These are phyloP conservation scores for Diplodus sargus DNA, from an alignment of 2,797 vertebrate species.

Conservation along the genomic window DNA sequence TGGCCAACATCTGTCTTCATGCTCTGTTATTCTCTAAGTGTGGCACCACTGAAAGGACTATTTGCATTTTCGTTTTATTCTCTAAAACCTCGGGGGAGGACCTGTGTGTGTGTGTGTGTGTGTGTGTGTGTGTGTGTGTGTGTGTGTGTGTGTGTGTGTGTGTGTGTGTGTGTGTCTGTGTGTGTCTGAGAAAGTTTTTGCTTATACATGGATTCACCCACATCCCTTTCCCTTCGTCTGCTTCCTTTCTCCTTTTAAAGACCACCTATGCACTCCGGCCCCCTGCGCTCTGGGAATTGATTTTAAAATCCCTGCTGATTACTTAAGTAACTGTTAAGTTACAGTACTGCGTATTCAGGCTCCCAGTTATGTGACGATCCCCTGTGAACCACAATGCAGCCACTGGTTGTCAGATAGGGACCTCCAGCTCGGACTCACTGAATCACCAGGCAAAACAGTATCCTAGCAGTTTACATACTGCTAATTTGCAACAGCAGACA, in stretches of 20 bases:
- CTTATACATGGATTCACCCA: not conserved
- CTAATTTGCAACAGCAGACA: conserved; percentile 12
- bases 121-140: not conserved
- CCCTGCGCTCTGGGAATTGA: not conserved
- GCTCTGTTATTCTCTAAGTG: conserved; percentile 3
- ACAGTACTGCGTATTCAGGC: not conserved
- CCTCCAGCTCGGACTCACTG: not conserved
- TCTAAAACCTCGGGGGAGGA: conserved; percentile 5
- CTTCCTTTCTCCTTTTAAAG: conserved; percentile 1
- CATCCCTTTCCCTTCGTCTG: not conserved
- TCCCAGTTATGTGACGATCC: not conserved
- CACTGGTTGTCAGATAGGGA: not conserved
- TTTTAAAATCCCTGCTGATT: not conserved
- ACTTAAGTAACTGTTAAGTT: not conserved
- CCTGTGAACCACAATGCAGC: not conserved
- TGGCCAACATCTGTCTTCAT: conserved; percentile 8
- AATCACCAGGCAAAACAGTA: not conserved
- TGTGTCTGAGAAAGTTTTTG: not conserved
- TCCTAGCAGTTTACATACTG: not conserved
- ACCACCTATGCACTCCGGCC: not conserved
- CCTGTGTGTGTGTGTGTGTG: not conserved
- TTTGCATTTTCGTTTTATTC: conserved; percentile 28
- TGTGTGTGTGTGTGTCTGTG: not conserved
- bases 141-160: not conserved
- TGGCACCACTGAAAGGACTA: not conserved